Conservation (phyloP, 2,888 invertebrate genomes). For the Nemapogon koenigi region DNA sequence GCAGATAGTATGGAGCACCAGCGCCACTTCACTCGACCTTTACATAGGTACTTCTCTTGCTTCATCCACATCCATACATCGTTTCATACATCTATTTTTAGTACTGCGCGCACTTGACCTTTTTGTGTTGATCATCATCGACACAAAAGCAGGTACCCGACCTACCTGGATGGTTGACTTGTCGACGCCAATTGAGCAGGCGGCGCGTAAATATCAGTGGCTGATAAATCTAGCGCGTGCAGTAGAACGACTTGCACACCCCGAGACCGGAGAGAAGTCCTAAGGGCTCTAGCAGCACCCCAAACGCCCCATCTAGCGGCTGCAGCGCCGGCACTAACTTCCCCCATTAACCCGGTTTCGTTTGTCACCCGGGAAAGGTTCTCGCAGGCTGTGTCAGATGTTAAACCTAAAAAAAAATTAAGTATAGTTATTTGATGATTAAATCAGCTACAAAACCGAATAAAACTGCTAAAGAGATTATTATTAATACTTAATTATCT, state of each 20-base stretch:
- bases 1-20: too few relatives aligned
- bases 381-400: conserved; percentile 55
- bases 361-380: conserved; percentile 28
- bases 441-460: too few relatives aligned
- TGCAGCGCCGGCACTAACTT: conserved; percentile 45
- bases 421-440: too few relatives aligned
- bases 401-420: conserved; percentile 37
- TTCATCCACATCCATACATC: too few relatives aligned
- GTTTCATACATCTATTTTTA: too few relatives aligned
- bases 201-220: conserved; percentile 70
- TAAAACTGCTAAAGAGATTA: too few relatives aligned
- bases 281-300: conserved; percentile 77
- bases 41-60: too few relatives aligned
- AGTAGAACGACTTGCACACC: conserved; percentile 78
- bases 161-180: conserved; percentile 49
- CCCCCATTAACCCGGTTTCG: conserved; percentile 30
- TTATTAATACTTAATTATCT: too few relatives aligned
- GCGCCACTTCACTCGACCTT: too few relatives aligned
- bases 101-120: too few relatives aligned
- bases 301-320: conserved; percentile 79
- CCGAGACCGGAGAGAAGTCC: conserved; percentile 71
- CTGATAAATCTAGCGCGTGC: conserved; percentile 72
- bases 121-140: too few relatives aligned
- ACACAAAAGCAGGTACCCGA: too few relatives aligned
- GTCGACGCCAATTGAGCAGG: conserved; percentile 54